phyloP scores from a whole-genome alignment of 2,888 invertebrate species.

The Polydrusus tereticollis region DNA sequence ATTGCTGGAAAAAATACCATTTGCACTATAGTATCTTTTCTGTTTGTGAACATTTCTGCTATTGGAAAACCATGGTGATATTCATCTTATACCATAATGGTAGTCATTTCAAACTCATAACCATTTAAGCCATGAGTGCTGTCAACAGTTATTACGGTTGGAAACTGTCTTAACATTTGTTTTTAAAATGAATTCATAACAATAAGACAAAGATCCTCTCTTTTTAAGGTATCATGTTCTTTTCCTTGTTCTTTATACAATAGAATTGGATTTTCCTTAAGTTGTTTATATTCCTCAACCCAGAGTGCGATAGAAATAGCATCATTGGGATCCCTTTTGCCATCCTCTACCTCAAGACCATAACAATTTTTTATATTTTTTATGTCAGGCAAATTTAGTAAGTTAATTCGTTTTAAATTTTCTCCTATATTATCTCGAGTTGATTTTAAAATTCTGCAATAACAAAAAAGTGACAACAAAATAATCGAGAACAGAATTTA shows the following conservation, averaged over 20 bases:
- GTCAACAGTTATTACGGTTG: slow-evolving; percentile 31
- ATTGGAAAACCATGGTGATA: slow-evolving; percentile 48
- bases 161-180: slow-evolving; percentile 69
- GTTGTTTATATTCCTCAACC: slow-evolving; percentile 23
- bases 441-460: background rate
- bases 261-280: slow-evolving; percentile 23
- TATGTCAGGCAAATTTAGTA: background rate
- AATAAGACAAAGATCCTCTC: slow-evolving; percentile 38
- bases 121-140: slow-evolving; percentile 45
- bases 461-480: background rate
- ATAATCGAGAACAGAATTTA: too few relatives aligned
- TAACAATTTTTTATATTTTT: background rate
- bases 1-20: slow-evolving; percentile 9
- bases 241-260: slow-evolving; percentile 27
- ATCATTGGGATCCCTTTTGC: slow-evolving; percentile 23
- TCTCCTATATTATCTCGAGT: background rate
- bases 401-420: background rate
- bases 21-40: slow-evolving; percentile 32
- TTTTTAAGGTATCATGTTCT: slow-evolving; percentile 17
- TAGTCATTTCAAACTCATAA: slow-evolving; percentile 50
- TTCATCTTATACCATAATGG: slow-evolving; percentile 49
- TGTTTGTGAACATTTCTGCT: slow-evolving; percentile 43
- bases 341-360: background rate
- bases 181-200: slow-evolving; percentile 72
- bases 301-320: slow-evolving; percentile 27